Evolutionary conservation across 92 coral and sea anemone species (phyloP).

Genomic region (Pocillopora grandis): DNA sequence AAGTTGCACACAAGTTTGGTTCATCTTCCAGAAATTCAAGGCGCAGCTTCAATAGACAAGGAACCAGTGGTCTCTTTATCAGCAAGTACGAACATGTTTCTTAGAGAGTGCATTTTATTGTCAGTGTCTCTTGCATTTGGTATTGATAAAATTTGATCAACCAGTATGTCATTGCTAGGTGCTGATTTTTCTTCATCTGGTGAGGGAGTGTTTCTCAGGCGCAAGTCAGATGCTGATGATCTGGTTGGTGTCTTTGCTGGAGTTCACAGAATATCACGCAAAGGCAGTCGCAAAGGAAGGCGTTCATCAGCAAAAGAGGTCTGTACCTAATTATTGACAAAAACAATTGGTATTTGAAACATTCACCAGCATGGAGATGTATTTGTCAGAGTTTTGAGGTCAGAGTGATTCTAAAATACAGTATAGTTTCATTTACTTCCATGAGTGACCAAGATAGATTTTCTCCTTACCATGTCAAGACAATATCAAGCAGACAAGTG

Average conservation of each 20-base stretch:
- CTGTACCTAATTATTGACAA: neutral
- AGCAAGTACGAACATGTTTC: neutral
- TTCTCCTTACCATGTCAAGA: no score
- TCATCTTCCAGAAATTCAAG: constrained; percentile 1
- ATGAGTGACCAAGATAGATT: no score
- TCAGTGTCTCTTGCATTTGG: neutral
- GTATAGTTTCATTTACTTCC: no score
- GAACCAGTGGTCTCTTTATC: neutral
- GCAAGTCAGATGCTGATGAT: constrained; percentile 69
- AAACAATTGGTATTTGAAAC: no score
- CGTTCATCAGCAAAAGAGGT: constrained; percentile 70
- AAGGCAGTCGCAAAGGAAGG: constrained; percentile 81
- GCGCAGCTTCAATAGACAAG: constrained; percentile 2
- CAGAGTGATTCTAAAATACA: no score
- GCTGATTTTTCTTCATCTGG: constrained; percentile 33
- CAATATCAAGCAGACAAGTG: no score
- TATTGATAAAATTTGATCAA: neutral
- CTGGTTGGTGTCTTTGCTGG: constrained; percentile 84
- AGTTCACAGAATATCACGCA: constrained; percentile 42
- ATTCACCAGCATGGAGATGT: no score
- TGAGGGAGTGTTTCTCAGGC: constrained; percentile 72
- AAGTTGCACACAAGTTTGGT: constrained; percentile 35
- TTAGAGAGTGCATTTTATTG: no score
- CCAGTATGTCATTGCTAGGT: neutral
- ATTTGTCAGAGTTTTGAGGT: no score